Percentiles rank a stretch among this genome's conserved stretches.
phyloP scores from a whole-genome alignment of 35 echinoderm and acorn worm genomes.

The Ophiothrix spiculata region DNA sequence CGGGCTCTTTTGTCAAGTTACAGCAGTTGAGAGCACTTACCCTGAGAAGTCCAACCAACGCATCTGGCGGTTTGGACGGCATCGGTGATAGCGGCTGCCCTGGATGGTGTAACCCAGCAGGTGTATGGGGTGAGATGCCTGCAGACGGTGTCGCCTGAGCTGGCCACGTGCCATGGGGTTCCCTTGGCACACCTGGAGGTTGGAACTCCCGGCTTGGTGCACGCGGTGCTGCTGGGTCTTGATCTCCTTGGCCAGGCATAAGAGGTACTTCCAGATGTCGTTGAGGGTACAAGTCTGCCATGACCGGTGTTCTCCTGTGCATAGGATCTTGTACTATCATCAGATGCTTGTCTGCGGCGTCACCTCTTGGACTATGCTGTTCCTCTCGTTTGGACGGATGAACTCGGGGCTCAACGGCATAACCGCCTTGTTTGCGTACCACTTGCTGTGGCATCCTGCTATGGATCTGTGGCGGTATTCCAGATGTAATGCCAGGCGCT shows the following conservation, averaged over 20 bases:
- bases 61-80: slow-evolving; percentile 59
- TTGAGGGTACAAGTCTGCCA: slow-evolving; percentile 17
- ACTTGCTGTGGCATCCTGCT: slow-evolving; percentile 63
- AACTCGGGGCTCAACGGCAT: slow-evolving; percentile 21
- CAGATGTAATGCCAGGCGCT: slow-evolving; percentile 78
- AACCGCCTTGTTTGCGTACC: slow-evolving; percentile 32
- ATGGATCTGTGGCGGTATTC: slow-evolving; percentile 69
- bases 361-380: neutral
- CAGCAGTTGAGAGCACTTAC: no score
- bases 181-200: slow-evolving; percentile 18
- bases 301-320: slow-evolving; percentile 41
- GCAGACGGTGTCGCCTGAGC: slow-evolving; percentile 34
- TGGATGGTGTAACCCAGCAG: slow-evolving; percentile 18
- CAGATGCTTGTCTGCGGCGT: slow-evolving; percentile 21
- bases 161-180: slow-evolving; percentile 37
- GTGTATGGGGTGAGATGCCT: slow-evolving; percentile 69
- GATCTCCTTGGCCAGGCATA: neutral
- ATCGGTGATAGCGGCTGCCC: slow-evolving; percentile 56
- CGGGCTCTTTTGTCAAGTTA: no score
- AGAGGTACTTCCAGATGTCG: slow-evolving; percentile 20
- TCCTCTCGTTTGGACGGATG: slow-evolving; percentile 46
- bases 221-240: slow-evolving; percentile 16
- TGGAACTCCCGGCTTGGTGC: slow-evolving; percentile 46
- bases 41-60: slow-evolving; percentile 58
- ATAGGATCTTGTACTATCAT: slow-evolving; percentile 34